Percentiles rank a stretch among this genome's conserved stretches.
These are phyloP conservation scores for Anguilla marmorata DNA, from an alignment of 2,797 vertebrate genomes.

Conservation along the genomic window DNA sequence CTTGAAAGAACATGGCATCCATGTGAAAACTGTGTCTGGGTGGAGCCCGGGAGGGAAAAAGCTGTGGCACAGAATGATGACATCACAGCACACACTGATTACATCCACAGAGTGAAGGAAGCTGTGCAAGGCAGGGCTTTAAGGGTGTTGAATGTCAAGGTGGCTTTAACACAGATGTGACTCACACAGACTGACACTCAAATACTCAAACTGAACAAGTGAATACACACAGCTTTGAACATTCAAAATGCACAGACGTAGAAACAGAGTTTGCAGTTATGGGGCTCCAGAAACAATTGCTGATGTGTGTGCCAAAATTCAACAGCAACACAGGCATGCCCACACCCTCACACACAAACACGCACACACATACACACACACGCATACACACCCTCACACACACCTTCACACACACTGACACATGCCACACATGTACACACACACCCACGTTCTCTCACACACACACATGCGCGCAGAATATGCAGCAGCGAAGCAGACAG, in stretches of 20 bases:
- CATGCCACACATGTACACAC: constrained; percentile 1
- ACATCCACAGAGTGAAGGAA: constrained; percentile 54
- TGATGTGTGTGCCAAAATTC: background rate
- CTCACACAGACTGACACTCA: constrained; percentile 16
- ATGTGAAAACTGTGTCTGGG: constrained; percentile 11
- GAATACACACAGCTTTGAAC: background rate
- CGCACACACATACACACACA: background rate
- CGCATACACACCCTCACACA: background rate
- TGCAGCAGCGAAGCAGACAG: constrained; percentile 39
- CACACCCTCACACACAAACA: background rate
- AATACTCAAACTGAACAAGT: background rate
- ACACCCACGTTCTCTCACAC: constrained; percentile 33
- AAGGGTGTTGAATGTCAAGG: background rate
- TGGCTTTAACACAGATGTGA: constrained; percentile 20
- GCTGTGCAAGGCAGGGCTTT: constrained; percentile 44
- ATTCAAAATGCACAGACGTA: background rate
- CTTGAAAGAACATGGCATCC: background rate
- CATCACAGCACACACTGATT: constrained; percentile 50
- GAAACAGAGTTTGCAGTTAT: background rate
- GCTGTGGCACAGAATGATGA: constrained; percentile 41
- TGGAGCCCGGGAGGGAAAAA: background rate
- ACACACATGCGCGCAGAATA: constrained; percentile 22
- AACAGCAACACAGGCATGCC: background rate
- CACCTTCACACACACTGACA: background rate
- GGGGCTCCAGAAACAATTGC: background rate